Evolutionary conservation across 2,113 vertebrate genomes (phyloP).

Genomic region (Carettochelys insculpta): DNA sequence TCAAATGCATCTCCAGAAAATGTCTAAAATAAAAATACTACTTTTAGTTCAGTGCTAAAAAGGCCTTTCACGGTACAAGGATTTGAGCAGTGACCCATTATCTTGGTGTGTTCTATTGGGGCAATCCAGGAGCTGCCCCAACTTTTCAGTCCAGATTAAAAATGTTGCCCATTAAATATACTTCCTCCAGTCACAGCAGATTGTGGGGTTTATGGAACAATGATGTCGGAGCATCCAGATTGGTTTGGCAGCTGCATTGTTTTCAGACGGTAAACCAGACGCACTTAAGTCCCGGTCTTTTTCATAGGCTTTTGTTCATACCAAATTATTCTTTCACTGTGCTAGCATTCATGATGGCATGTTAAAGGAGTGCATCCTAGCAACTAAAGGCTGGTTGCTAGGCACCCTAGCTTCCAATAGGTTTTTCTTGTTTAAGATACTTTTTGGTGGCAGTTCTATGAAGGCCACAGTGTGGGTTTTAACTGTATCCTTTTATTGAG

Average conservation of each 20-base stretch:
- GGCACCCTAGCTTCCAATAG: slow-evolving; percentile 85
- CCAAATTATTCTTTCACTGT: slow-evolving; percentile 91
- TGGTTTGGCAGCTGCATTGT: slow-evolving; percentile 92
- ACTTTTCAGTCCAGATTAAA: slow-evolving; percentile 78
- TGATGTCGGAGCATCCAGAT: slow-evolving; percentile 90
- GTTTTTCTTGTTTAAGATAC: slow-evolving; percentile 77
- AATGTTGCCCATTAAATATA: slow-evolving; percentile 81
- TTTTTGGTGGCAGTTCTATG: slow-evolving; percentile 61
- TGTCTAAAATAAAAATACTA: not conserved
- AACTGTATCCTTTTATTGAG: slow-evolving; percentile 78
- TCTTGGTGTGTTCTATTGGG: slow-evolving; percentile 62
- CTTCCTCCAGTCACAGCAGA: slow-evolving; percentile 86
- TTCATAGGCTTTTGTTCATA: slow-evolving; percentile 88
- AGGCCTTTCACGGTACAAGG: slow-evolving; percentile 69
- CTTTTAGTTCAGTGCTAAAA: slow-evolving; percentile 65
- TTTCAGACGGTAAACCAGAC: slow-evolving; percentile 88
- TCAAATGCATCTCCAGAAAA: slow-evolving; percentile 17
- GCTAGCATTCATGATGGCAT: slow-evolving; percentile 90
- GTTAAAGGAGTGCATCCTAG: slow-evolving; percentile 93
- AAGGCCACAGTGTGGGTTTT: slow-evolving; percentile 69
- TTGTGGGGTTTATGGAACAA: slow-evolving; percentile 85
- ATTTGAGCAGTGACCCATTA: slow-evolving; percentile 75
- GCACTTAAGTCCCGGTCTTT: slow-evolving; percentile 85
- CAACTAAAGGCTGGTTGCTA: slow-evolving; percentile 90
- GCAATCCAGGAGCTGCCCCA: slow-evolving; percentile 70